Conservation (phyloP, 2,888 invertebrate species). For the Drosophila mulleri region DNA sequence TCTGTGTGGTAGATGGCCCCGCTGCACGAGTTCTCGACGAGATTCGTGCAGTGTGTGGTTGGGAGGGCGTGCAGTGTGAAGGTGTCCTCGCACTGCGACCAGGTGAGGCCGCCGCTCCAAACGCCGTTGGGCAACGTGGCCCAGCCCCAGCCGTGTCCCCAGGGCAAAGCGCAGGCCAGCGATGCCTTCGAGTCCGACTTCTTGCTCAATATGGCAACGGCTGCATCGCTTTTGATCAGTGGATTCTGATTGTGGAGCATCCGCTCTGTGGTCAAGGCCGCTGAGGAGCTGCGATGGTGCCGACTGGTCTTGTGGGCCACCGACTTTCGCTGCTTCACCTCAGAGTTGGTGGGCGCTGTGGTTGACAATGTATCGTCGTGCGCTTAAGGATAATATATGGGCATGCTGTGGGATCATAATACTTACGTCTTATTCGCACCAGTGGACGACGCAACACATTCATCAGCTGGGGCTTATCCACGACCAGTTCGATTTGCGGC, state of each 20-base stretch:
- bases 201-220: constrained; percentile 85
- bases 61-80: constrained; percentile 89
- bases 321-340: constrained; percentile 85
- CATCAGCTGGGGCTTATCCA: constrained; percentile 89
- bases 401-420: constrained; percentile 4
- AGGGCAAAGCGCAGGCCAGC: constrained; percentile 85
- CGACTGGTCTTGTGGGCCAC: constrained; percentile 59
- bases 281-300: constrained; percentile 65
- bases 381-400: constrained; percentile 19
- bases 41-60: constrained; percentile 88
- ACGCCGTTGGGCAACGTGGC: constrained; percentile 89
- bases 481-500: constrained; percentile 90
- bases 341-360: constrained; percentile 86
- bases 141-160: constrained; percentile 93
- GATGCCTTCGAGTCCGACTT: constrained; percentile 84
- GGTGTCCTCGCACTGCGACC: constrained; percentile 89
- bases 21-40: constrained; percentile 87
- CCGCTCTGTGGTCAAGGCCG: constrained; percentile 71
- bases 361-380: constrained; percentile 1
- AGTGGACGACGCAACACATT: constrained; percentile 88
- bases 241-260: constrained; percentile 81
- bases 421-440: constrained; percentile 89
- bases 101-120: constrained; percentile 88
- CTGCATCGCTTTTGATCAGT: constrained; percentile 84
- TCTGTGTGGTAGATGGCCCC: constrained; percentile 88